Evolutionary conservation across 2,888 invertebrate genomes (phyloP).

Genomic region (Acleris emargana): DNA sequence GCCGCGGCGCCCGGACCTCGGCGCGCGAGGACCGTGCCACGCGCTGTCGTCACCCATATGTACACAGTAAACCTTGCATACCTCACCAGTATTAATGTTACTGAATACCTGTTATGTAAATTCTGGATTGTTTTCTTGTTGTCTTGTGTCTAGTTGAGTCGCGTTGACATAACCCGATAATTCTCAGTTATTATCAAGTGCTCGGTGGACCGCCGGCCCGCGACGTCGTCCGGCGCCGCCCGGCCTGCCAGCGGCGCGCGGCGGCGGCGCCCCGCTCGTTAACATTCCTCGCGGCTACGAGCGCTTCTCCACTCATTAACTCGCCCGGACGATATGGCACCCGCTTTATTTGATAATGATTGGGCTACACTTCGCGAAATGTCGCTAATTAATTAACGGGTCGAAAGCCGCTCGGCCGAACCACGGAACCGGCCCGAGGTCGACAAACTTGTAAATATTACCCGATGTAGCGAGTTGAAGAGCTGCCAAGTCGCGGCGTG

Average conservation of each 20-base stretch:
- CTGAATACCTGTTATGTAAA: conserved; percentile 1
- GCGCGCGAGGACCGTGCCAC: conserved; percentile 41
- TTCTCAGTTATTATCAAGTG: not conserved
- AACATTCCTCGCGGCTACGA: conserved; percentile 67
- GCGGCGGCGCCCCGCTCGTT: conserved; percentile 58
- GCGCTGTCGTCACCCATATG: conserved; percentile 15
- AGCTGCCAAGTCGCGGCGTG: conserved; percentile 26
- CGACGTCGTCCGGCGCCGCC: conserved; percentile 9
- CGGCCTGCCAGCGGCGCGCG: conserved; percentile 6
- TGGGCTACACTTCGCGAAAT: conserved; percentile 21
- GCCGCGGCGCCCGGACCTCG: conserved; percentile 22
- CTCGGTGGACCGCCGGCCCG: not conserved
- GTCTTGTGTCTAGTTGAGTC: not conserved
- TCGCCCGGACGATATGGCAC: conserved; percentile 42
- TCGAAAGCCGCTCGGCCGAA: conserved; percentile 13
- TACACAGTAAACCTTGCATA: conserved; percentile 9
- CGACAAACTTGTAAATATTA: conserved; percentile 28
- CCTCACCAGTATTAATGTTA: not conserved
- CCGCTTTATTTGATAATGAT: conserved; percentile 18
- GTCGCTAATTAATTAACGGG: conserved; percentile 26
- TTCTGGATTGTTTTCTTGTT: not conserved
- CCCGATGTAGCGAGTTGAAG: conserved; percentile 25
- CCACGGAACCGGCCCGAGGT: conserved; percentile 17
- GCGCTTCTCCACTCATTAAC: conserved; percentile 65
- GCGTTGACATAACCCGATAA: not conserved